These are phyloP conservation scores for Tricholauxania praeusta DNA, from an alignment of 2,888 invertebrate species.

Conservation along the genomic window DNA sequence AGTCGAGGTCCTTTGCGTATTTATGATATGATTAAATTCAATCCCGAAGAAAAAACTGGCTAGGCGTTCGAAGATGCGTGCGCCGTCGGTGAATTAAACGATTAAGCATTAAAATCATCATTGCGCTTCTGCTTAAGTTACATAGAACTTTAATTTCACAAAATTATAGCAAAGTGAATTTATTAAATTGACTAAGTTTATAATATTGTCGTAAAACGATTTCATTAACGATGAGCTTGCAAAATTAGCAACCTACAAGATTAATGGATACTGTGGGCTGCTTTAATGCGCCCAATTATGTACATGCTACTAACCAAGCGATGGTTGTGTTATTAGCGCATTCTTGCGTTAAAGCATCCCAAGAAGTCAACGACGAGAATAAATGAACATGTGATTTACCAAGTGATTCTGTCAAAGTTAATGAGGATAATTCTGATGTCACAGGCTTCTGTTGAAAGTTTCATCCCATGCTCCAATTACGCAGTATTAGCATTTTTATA, in stretches of 20 bases:
- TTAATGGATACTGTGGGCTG: neutral
- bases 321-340: neutral
- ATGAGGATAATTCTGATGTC: constrained; percentile 5
- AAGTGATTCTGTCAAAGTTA: neutral
- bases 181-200: neutral
- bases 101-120: too few species aligned
- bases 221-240: constrained; percentile 10
- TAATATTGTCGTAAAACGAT: neutral
- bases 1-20: too few species aligned
- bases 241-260: neutral
- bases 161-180: too few species aligned
- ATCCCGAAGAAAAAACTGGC: too few species aligned
- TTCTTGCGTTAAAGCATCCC: neutral
- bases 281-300: constrained; percentile 8
- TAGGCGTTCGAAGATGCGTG: too few species aligned
- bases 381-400: neutral
- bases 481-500: neutral
- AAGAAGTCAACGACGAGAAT: neutral
- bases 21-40: too few species aligned
- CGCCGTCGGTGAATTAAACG: too few species aligned
- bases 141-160: too few species aligned
- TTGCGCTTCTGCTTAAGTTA: too few species aligned
- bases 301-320: constrained; percentile 6
- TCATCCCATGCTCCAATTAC: neutral
- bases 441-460: neutral